Evolutionary conservation across 2,113 vertebrate genomes (phyloP).

Genomic region (Phyllopteryx taeniolatus): DNA sequence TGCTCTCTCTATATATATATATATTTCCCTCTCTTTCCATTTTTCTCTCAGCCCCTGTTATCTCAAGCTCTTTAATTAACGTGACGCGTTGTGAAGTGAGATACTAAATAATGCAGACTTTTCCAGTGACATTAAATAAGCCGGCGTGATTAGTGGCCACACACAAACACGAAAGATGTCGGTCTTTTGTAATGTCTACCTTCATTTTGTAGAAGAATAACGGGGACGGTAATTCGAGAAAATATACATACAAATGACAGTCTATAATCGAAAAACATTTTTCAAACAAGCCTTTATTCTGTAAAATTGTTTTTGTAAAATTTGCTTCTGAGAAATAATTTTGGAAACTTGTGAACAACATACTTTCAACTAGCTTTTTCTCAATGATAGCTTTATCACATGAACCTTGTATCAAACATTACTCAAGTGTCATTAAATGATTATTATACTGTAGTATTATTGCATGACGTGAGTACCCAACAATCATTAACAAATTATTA

Average conservation of each 20-base stretch:
- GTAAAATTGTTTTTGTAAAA: not conserved
- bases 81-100: slow-evolving; percentile 62
- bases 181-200: slow-evolving; percentile 6
- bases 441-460: too few species aligned
- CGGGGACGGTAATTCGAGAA: not conserved
- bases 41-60: slow-evolving; percentile 33
- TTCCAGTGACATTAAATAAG: slow-evolving; percentile 64
- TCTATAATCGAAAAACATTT: not conserved
- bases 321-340: not conserved
- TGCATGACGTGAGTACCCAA: too few species aligned
- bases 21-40: slow-evolving; percentile 6
- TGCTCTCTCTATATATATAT: slow-evolving; percentile 8
- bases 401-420: not conserved
- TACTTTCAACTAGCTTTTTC: not conserved
- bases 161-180: slow-evolving; percentile 19
- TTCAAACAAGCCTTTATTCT: not conserved
- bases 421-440: too few species aligned
- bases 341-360: not conserved
- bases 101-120: slow-evolving; percentile 71
- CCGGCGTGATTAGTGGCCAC: slow-evolving; percentile 57
- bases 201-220: slow-evolving; percentile 15
- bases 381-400: not conserved
- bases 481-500: too few species aligned
- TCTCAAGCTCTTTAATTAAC: slow-evolving; percentile 69
- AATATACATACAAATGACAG: slow-evolving; percentile 4